Evolutionary conservation across 2,797 vertebrate genomes (phyloP), one percentile per base, ranked within the genome.

Genomic region (Coregonus sp.): DNA sequence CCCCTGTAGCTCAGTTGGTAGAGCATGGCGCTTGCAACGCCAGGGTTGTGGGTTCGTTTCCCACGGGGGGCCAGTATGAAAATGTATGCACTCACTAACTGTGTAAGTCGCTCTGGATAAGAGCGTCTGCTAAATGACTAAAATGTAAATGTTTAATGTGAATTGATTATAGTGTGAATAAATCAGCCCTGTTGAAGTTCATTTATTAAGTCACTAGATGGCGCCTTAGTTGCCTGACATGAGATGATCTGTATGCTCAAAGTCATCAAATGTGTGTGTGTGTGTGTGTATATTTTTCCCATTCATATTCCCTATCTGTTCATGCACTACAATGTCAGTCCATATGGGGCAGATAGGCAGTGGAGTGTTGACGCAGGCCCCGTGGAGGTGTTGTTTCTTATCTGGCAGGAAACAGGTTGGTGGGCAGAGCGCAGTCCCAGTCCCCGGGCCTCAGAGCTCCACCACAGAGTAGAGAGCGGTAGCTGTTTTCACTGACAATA

Each of bases 351-450:
- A 4, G 31, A 11, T 0, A 15, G 79, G 61, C 70, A 65, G 68
- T 51, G 47, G 35, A 71, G 54, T 59, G 54, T n/a, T 59, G 54
- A 29, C 20, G 35, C 72, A 63, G 11, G 77, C 71, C 70, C 14
- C 7, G 51, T 72, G 71, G 80, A 81, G 77, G 84, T 89, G 86
- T 82, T 75, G 74, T 70, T 81, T 69, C 85, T 93, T 92, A 92
- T 92, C 91, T 86, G 82, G 83, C 75, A 84, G 90, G 92, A 91
- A 91, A 87, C 90, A 89, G 87, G 81, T 89, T 87, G 59, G 20
- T 63, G 59, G 9, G 20, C 59, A 9, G 59, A 63, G 25, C 59
- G 54, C 54, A 18, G 54, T 15, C 4, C 54, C 54, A 18, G 5
- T 56, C 54, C 51, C 6, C 11, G n/a, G 25, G 0, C 25, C 40